A percentile compares a stretch with the other conserved stretches of the same genome.
Evolutionary conservation across 2,113 vertebrate genomes (phyloP).

Genomic region (Heterotis niloticus): DNA sequence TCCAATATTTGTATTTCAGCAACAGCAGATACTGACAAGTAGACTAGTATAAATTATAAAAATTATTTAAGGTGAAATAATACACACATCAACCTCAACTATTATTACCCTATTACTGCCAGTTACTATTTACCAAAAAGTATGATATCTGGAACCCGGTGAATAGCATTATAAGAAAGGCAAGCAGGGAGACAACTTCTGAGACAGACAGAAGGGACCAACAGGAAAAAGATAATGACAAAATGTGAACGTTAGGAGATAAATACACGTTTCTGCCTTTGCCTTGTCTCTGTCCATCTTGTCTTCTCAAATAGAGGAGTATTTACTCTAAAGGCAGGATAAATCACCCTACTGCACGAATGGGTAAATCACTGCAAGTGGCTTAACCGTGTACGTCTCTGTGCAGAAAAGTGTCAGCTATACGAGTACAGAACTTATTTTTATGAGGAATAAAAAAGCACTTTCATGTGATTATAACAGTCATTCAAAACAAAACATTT

Average conservation of each 20-base stretch:
- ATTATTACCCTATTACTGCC: conserved; percentile 15
- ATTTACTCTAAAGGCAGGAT: too few species aligned
- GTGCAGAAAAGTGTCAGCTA: too few species aligned
- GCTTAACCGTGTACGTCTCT: too few species aligned
- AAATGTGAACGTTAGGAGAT: neutral
- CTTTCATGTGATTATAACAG: too few species aligned
- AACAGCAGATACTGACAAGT: neutral
- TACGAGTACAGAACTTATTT: too few species aligned
- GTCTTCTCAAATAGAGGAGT: too few species aligned
- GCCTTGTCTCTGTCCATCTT: too few species aligned
- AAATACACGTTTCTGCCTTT: too few species aligned
- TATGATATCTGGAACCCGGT: neutral
- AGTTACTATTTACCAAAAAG: conserved; percentile 13
- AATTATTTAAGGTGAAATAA: conserved; percentile 23
- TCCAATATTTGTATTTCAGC: neutral
- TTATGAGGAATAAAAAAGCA: too few species aligned
- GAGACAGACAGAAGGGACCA: neutral
- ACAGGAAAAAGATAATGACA: conserved; percentile 5
- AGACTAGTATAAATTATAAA: conserved; percentile 15
- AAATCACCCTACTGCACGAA: too few species aligned
- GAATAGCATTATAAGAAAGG: conserved; percentile 6
- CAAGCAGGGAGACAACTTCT: neutral
- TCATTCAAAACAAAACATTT: too few species aligned
- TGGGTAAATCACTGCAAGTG: too few species aligned
- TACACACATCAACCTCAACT: conserved; percentile 7